Percentiles rank a stretch among this genome's conserved stretches.
Evolutionary conservation across 2,888 invertebrate species (phyloP).

Genomic region (Drosophila greeni): DNA sequence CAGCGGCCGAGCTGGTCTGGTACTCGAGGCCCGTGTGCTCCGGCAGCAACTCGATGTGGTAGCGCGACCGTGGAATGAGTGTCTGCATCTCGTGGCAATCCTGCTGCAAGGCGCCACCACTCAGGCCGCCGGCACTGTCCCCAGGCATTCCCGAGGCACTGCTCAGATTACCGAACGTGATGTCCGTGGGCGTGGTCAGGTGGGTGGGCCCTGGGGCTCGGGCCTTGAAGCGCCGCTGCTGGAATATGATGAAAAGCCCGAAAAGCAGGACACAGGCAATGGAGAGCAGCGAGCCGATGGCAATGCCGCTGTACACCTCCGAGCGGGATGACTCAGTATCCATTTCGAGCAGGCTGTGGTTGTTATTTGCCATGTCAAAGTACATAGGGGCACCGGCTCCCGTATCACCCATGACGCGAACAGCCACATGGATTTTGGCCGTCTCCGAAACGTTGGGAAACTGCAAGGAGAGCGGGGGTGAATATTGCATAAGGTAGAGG

Average conservation of each 20-base stretch:
- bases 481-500: no score
- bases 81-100: constrained; percentile 79
- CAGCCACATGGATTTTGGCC: constrained; percentile 77
- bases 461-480: constrained; percentile 29
- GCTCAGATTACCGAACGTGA: constrained; percentile 75
- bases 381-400: constrained; percentile 78
- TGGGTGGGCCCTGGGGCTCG: constrained; percentile 74
- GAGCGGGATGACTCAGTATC: constrained; percentile 61
- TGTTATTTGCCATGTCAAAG: constrained; percentile 72
- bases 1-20: constrained; percentile 64
- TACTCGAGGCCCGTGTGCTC: constrained; percentile 65
- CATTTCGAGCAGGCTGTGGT: constrained; percentile 61
- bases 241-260: constrained; percentile 75
- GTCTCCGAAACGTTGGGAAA: constrained; percentile 78
- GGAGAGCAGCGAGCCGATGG: constrained; percentile 76
- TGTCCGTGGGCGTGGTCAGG: constrained; percentile 75
- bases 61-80: constrained; percentile 75
- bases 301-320: constrained; percentile 76
- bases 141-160: constrained; percentile 71
- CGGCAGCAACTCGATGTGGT: constrained; percentile 67
- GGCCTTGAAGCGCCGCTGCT: constrained; percentile 75
- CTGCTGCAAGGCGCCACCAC: constrained; percentile 74
- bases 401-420: constrained; percentile 77
- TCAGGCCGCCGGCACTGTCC: constrained; percentile 75
- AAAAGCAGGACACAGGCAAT: constrained; percentile 74